Conservation (phyloP, 2,797 vertebrate species). For the Melanotaenia boesemani region DNA sequence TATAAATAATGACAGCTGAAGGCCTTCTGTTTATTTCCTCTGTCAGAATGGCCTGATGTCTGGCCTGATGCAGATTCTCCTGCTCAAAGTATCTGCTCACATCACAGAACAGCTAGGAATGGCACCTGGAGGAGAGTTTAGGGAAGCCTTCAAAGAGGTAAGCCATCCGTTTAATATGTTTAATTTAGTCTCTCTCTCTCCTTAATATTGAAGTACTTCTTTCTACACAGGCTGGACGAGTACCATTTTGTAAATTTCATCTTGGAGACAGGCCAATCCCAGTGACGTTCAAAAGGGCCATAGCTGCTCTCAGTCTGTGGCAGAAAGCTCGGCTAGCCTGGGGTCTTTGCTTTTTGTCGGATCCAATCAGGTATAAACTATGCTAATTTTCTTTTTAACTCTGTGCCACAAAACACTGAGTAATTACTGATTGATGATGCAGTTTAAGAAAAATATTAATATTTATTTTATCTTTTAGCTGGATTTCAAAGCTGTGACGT, state of each 20-base stretch:
- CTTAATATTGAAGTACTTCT: not conserved
- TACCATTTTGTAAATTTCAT: conserved; percentile 99
- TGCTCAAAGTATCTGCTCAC: conserved; percentile 98
- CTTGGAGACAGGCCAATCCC: conserved; percentile 97
- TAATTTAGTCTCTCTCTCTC: not conserved
- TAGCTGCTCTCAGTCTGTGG: conserved; percentile 97
- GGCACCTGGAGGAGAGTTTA: conserved; percentile 98
- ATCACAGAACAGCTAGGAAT: conserved; percentile 98
- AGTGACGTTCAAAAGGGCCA: conserved; percentile 97
- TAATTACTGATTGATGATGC: not conserved
- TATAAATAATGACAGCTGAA: not conserved
- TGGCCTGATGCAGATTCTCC: conserved; percentile 98
- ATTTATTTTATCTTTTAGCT: not conserved
- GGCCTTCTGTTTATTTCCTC: conserved; percentile 11
- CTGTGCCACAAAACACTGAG: not conserved
- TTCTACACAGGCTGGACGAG: conserved; percentile 89
- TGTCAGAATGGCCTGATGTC: conserved; percentile 96
- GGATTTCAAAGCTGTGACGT: not conserved
- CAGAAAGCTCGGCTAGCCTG: conserved; percentile 97
- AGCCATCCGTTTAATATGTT: conserved; percentile 2
- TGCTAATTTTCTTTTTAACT: not conserved
- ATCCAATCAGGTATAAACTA: conserved; percentile 92
- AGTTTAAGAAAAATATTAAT: not conserved
- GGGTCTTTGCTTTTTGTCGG: conserved; percentile 98
- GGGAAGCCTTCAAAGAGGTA: conserved; percentile 98